Evolutionary conservation across 1,140 invertebrate species (phyloP), one percentile per base, ranked within the genome.

Genomic region (Mya arenaria): DNA sequence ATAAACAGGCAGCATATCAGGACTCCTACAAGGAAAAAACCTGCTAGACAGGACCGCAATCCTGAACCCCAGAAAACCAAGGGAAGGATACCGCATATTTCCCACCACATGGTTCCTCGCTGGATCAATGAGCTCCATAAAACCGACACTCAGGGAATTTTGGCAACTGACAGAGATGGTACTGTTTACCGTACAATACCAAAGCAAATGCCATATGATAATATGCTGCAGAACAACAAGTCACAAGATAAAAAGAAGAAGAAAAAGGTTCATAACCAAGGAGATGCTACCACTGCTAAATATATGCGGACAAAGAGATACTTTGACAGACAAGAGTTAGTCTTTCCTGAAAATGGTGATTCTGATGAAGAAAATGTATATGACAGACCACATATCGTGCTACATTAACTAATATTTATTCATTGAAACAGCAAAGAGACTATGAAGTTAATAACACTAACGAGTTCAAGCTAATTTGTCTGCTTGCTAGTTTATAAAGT

Each of bases 51-150:
- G 6, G 72, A 25, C 13, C 34, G 71, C 36, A 36, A 48, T 34
- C 30, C 13, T 3, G 48, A 80, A 39, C 23, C 23, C 19, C 13
- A 25, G 19, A 32, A 71, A 44, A 32, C 15, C 13, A 39, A 73
- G 34, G 66, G 32, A 0, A 55, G 25, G 30, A 23, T 23, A 5
- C 37, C 48, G 34, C 13, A 17, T 4, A 69, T 34, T 25, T 36
- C 44, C 5, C 68, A 66, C 32, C 69, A 56, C 34, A 72, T 73
- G n/a, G 55, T 60, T 28, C 85, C 85, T 30, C 66, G 77, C 36
- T 86, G 85, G 85, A 63, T 86, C 8, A 62, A 48, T 32, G 65
- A 86, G 19, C 60, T 86, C 23, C 77, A 82, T 23, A 55, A 48
- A 28, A 83, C 68, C 60, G 39, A 81, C 48, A 52, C 48, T 0